Conservation (phyloP, 2,797 vertebrate species). For the Poliocrania exsul region DNA sequence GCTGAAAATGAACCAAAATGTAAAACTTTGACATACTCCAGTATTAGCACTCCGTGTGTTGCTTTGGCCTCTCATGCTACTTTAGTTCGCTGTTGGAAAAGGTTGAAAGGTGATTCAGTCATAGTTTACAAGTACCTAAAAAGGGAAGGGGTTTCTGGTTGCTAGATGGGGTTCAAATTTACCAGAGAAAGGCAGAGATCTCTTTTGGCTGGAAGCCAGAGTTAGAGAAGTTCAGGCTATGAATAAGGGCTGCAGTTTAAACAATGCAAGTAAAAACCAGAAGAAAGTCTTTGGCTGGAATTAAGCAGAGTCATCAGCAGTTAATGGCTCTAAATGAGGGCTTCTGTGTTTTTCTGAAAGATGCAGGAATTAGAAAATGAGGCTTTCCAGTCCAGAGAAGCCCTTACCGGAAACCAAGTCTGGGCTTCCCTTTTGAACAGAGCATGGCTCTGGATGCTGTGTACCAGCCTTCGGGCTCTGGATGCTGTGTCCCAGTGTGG, state of each 20-base stretch:
- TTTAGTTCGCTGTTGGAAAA: conserved; percentile 18
- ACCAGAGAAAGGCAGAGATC: conserved; percentile 11
- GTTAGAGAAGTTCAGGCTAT: background rate
- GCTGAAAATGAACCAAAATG: background rate
- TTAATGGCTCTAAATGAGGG: background rate
- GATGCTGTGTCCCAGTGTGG: too few species aligned
- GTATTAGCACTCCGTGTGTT: background rate
- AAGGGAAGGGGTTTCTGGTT: conserved; percentile 50
- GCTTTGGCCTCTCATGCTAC: background rate
- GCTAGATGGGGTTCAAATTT: conserved; percentile 15
- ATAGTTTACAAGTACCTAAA: conserved; percentile 43
- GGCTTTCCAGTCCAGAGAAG: background rate
- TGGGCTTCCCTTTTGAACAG: background rate
- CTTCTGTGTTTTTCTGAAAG: conserved; percentile 15
- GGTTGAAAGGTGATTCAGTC: conserved; percentile 42
- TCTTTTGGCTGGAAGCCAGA: conserved; percentile 31
- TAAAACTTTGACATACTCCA: background rate
- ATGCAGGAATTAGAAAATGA: background rate
- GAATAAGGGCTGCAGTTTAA: conserved; percentile 34
- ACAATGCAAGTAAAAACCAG: background rate
- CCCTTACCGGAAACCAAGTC: background rate
- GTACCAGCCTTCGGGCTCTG: background rate
- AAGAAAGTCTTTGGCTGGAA: background rate
- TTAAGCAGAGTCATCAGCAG: background rate
- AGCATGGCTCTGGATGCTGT: background rate